Percentiles rank a stretch among this genome's conserved stretches.
These are phyloP conservation scores for Typhlichthys eigenmanni DNA, from an alignment of 2,797 vertebrate genomes.

Conservation along the genomic window DNA sequence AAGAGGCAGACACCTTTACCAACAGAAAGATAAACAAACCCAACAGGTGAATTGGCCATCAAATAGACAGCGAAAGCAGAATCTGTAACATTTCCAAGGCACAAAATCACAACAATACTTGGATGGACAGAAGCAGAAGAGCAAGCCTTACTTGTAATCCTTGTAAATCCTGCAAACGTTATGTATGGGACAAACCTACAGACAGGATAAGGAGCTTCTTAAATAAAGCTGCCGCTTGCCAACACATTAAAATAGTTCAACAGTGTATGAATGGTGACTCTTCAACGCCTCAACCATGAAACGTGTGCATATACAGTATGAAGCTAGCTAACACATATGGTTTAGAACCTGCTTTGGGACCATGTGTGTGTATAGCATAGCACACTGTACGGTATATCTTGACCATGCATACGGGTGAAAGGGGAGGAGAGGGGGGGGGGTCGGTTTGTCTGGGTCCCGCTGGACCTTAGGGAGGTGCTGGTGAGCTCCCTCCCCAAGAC, in stretches of 20 bases:
- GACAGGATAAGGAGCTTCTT: conserved; percentile 32
- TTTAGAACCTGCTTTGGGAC: conserved; percentile 4
- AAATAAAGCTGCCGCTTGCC: conserved; percentile 53
- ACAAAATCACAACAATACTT: no score
- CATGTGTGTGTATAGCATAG: neutral
- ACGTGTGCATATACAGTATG: conserved; percentile 5
- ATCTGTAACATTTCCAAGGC: neutral
- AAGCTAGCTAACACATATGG: neutral
- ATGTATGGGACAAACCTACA: no score
- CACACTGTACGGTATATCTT: no score
- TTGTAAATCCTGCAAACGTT: no score
- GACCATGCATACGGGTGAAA: neutral
- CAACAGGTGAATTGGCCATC: neutral
- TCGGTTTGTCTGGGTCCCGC: no score
- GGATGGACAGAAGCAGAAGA: no score
- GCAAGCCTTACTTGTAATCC: no score
- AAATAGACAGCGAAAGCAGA: neutral
- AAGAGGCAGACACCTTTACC: neutral
- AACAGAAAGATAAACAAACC: neutral
- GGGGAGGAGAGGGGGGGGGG: neutral
- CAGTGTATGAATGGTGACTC: conserved; percentile 18
- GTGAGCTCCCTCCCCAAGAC: no score
- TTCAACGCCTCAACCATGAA: conserved; percentile 14
- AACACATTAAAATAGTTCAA: conserved; percentile 42
- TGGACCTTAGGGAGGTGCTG: no score